A percentile compares a stretch with the other conserved stretches of the same genome.
phyloP scores from a whole-genome alignment of 2,888 invertebrate species.

The Hofmannophila pseudospretella region DNA sequence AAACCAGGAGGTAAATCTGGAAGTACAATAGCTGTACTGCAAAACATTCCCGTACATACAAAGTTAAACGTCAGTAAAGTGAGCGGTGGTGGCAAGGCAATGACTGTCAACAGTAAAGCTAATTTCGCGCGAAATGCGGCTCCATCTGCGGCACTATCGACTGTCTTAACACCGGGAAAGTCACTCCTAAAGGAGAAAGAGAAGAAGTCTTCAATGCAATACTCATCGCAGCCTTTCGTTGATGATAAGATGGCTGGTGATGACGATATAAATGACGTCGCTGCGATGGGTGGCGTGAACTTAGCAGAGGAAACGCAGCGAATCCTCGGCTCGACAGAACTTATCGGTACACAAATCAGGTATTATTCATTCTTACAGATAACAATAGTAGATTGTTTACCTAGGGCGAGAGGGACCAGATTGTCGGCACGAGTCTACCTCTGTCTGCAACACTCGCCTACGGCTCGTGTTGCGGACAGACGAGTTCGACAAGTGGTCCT shows the following conservation, averaged over 20 bases:
- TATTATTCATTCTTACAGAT: too few species aligned
- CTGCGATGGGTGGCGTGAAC: constrained; percentile 99
- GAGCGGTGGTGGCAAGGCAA: constrained; percentile 56
- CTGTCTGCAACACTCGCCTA: too few species aligned
- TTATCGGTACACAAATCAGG: constrained; percentile 91
- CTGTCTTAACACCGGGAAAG: constrained; percentile 69
- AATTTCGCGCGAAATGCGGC: constrained; percentile 48
- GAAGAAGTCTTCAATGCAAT: constrained; percentile 76
- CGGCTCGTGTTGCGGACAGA: too few species aligned
- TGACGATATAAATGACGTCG: constrained; percentile 98
- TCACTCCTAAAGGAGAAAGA: constrained; percentile 87
- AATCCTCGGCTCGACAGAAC: constrained; percentile 93
- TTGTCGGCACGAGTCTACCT: too few species aligned
- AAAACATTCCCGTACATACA: constrained; percentile 63
- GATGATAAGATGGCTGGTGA: constrained; percentile 84
- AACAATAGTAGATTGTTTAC: too few species aligned
- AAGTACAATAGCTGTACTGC: constrained; percentile 55
- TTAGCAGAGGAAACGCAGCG: constrained; percentile 96
- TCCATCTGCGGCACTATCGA: constrained; percentile 44
- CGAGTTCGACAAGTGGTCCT: too few species aligned
- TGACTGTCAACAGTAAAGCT: constrained; percentile 63
- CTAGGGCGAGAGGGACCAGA: too few species aligned
- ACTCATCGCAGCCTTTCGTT: constrained; percentile 45
- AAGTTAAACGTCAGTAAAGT: constrained; percentile 59
- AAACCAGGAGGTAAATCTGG: constrained; percentile 46